Conservation (phyloP, 2,888 invertebrate species). For the Schizotus pectinicornis region DNA sequence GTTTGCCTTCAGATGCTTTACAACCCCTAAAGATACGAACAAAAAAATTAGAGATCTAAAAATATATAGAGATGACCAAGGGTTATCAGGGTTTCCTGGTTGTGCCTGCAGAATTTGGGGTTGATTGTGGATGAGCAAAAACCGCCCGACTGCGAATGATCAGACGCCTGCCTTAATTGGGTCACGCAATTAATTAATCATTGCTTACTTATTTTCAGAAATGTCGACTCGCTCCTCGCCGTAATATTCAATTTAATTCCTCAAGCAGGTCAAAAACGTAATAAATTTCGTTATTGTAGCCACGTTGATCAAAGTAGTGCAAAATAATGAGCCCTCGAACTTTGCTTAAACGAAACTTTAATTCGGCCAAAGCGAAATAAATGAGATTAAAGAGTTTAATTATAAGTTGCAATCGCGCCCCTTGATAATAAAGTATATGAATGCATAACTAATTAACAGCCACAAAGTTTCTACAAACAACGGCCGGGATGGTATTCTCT, state of each 20-base stretch:
- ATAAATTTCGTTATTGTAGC: constrained; percentile 1
- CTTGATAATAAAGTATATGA: constrained; percentile 31
- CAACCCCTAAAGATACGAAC: too few relatives aligned
- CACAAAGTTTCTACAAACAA: constrained; percentile 12
- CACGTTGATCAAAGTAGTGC: constrained; percentile 13
- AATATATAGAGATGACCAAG: too few relatives aligned
- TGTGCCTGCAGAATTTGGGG: too few relatives aligned
- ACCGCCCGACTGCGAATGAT: too few relatives aligned
- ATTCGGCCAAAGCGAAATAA: constrained; percentile 13
- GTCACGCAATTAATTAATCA: too few relatives aligned
- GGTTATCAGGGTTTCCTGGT: too few relatives aligned
- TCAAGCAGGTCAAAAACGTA: neutral
- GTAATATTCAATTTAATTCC: neutral
- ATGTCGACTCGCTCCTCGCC: too few relatives aligned
- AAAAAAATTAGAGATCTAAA: too few relatives aligned
- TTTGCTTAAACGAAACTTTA: constrained; percentile 20
- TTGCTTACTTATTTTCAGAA: too few relatives aligned
- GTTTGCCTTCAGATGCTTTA: too few relatives aligned
- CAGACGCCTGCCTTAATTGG: too few relatives aligned
- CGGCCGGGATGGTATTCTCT: constrained; percentile 2
- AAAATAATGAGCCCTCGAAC: constrained; percentile 28
- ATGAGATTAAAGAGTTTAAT: constrained; percentile 34
- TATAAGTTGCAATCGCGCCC: constrained; percentile 38
- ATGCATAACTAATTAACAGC: constrained; percentile 17
- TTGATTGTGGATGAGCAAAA: too few relatives aligned